A percentile compares a stretch with the other conserved stretches of the same genome.
These are phyloP conservation scores for Linyphia triangularis DNA, from an alignment of 2,888 invertebrate genomes.

Conservation along the genomic window DNA sequence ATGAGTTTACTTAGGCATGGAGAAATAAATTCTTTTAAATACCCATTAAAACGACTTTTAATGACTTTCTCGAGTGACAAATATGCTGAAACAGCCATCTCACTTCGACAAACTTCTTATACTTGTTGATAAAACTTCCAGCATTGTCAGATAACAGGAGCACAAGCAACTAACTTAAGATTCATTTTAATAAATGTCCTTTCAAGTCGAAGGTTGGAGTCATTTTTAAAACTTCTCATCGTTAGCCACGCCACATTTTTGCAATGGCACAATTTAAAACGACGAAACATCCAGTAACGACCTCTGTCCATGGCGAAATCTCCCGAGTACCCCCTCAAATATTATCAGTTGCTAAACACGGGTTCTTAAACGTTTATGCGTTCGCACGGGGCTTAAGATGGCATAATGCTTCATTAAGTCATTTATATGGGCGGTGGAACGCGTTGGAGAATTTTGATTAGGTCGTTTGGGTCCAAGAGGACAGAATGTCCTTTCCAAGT, in stretches of 20 bases:
- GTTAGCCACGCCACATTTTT: conserved; percentile 39
- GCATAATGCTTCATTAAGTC: conserved; percentile 61
- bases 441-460: conserved; percentile 54
- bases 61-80: background rate
- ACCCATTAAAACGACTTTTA: background rate
- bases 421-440: conserved; percentile 39
- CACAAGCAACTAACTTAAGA: background rate
- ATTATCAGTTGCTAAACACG: conserved; percentile 57
- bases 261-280: conserved; percentile 45
- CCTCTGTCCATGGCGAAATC: background rate
- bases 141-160: background rate
- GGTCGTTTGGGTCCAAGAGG: conserved; percentile 50
- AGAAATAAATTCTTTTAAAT: background rate
- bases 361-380: conserved; percentile 47
- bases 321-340: conserved; percentile 15
- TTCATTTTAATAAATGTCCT: conserved; percentile 39
- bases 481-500: conserved; percentile 22
- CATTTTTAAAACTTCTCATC: conserved; percentile 4
- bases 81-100: background rate
- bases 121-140: conserved; percentile 1
- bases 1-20: background rate
- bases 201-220: background rate
- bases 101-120: background rate
- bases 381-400: conserved; percentile 8
- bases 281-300: conserved; percentile 32